These are phyloP conservation scores for Brassicogethes aeneus DNA, from an alignment of 2,888 invertebrate genomes.

Conservation along the genomic window DNA sequence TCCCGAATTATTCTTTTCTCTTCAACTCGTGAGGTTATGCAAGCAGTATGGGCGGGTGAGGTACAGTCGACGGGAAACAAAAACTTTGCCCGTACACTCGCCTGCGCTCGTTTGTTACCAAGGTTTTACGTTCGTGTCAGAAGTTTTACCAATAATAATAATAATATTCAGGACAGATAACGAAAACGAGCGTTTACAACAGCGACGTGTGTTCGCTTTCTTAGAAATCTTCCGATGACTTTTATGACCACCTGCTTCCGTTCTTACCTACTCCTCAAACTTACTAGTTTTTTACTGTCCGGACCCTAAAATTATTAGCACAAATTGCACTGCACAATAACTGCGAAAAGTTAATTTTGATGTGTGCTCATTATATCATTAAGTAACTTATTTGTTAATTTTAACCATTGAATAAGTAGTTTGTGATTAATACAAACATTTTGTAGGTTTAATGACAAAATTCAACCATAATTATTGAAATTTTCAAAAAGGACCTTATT, in stretches of 20 bases:
- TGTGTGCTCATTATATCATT: too few species aligned
- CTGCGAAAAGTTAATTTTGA: too few species aligned
- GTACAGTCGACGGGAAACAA: conserved; percentile 34
- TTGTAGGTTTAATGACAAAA: too few species aligned
- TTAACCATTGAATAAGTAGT: too few species aligned
- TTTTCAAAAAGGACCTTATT: too few species aligned
- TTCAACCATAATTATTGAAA: too few species aligned
- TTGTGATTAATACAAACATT: too few species aligned
- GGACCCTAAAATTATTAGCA: too few species aligned
- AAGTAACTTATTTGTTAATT: too few species aligned
- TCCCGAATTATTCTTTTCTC: conserved; percentile 44
- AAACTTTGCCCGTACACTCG: conserved; percentile 4
- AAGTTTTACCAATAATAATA: background rate
- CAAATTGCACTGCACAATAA: too few species aligned
- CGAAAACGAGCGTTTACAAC: background rate
- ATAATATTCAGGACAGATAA: conserved; percentile 8
- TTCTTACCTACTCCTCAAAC: conserved; percentile 12
- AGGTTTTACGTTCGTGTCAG: conserved; percentile 3
- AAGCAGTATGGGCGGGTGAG: conserved; percentile 43
- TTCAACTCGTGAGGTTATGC: conserved; percentile 44
- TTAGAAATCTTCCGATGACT: conserved; percentile 17
- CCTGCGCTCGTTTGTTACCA: background rate
- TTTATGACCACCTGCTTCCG: conserved; percentile 21
- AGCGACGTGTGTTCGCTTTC: conserved; percentile 17
- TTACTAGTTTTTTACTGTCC: conserved; percentile 17